These are phyloP conservation scores for Schrankia costaestrigalis DNA, from an alignment of 2,888 invertebrate genomes.

Conservation along the genomic window DNA sequence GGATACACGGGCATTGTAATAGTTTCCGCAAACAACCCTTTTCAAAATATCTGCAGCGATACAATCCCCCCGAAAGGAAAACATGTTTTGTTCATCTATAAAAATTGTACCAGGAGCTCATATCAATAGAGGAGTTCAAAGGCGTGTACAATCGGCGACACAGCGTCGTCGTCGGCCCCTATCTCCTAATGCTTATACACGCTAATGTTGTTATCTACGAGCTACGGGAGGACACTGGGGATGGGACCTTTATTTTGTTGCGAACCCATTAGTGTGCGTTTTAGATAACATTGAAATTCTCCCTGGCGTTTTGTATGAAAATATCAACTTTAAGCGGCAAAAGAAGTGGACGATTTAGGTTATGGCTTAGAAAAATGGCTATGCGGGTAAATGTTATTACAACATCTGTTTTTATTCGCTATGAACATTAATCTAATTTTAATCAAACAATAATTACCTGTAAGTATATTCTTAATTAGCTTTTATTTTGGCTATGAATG, in stretches of 20 bases:
- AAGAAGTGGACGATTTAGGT: no score
- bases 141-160: slow-evolving; percentile 15
- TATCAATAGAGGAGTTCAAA: slow-evolving; percentile 7
- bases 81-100: slow-evolving; percentile 8
- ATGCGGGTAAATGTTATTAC: no score
- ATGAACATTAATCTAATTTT: no score
- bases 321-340: slow-evolving; percentile 1
- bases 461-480: no score
- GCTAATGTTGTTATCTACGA: slow-evolving; percentile 18
- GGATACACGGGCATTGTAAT: no score
- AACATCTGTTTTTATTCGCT: no score
- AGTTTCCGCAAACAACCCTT: no score
- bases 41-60: no score
- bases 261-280: slow-evolving; percentile 7
- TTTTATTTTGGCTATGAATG: no score
- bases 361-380: no score
- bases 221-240: slow-evolving; percentile 16
- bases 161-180: slow-evolving; percentile 17
- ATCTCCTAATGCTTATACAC: slow-evolving; percentile 15
- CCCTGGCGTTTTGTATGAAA: slow-evolving; percentile 2
- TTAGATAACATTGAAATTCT: slow-evolving; percentile 8
- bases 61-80: no score
- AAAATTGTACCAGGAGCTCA: slow-evolving; percentile 26
- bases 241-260: slow-evolving; percentile 36
- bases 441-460: no score